phyloP scores from a whole-genome alignment of 2,797 vertebrate species.

The Emys orbicularis region DNA sequence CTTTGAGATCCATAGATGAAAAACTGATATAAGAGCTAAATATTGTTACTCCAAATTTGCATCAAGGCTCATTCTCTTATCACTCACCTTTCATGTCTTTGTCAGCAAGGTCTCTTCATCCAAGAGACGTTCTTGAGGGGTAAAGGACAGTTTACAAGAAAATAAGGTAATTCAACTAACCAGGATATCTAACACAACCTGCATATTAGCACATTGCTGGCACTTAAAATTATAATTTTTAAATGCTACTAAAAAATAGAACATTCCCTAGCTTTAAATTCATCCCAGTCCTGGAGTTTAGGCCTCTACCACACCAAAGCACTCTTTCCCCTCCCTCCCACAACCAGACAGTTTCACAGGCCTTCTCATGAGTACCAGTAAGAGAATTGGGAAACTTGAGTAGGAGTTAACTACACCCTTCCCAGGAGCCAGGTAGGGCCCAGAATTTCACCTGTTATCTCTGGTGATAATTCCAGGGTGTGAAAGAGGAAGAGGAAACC shows the following conservation, averaged over 20 bases:
- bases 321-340: too few relatives aligned
- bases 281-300: not conserved
- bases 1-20: too few relatives aligned
- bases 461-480: not conserved
- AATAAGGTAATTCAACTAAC: not conserved
- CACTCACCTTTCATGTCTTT: too few relatives aligned
- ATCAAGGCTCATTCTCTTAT: too few relatives aligned
- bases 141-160: not conserved
- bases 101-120: too few relatives aligned
- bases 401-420: not conserved
- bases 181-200: not conserved
- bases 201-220: not conserved
- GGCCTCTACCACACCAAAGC: too few relatives aligned
- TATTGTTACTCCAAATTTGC: too few relatives aligned
- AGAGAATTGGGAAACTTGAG: not conserved
- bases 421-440: not conserved
- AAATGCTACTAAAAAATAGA: not conserved
- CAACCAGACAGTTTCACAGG: not conserved
- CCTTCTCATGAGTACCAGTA: not conserved
- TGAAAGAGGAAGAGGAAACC: not conserved
- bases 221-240: not conserved
- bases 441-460: not conserved
- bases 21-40: too few relatives aligned
- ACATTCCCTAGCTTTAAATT: not conserved
- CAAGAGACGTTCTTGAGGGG: not conserved